Evolutionary conservation across 2,797 vertebrate species (phyloP), one percentile per base, ranked within the genome.

Genomic region (Loriculus beryllinus): DNA sequence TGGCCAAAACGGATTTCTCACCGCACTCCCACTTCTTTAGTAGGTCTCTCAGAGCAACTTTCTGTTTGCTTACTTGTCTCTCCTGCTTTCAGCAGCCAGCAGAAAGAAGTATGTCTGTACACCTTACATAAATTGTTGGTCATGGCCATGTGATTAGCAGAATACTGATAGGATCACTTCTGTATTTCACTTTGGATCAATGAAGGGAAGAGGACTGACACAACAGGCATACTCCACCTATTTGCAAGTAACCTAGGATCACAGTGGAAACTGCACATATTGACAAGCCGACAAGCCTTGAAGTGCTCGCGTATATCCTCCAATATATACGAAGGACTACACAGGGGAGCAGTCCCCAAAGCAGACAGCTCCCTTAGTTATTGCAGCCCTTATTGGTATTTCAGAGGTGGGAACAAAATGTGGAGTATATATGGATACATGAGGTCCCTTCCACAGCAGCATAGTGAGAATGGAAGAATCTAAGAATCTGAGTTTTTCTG

Each of bases 241-340:
- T 40, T 62, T 4, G 1, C 22, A 25, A 40, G 39, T 31, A 78
- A 70, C 16, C 22, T 43, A 33, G 19, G 37, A 52, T 42, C 40
- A 63, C 39, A 47, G 3, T 29, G 35, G 48, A 59, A 94, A 70
- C 18, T 8, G 12, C 31, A 39, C 43, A 12, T 47, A 16, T 6
- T 54, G 70, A 42, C 29, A 54, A 76, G 33, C 10, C 69, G n/a
- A n/a, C n/a, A n/a, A n/a, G n/a, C n/a, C n/a, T 69, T 47, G 54
- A 33, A 69, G 26, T 7, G 7, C 12, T 63, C 3, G 1, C 3
- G 1, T 14, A 11, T 12, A 20, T 62, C 14, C 10, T 59, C 14
- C 13, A 35, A 12, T 10, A 19, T 45, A 45, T 45, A 45, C 7
- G 10, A 10, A 43, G 65, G 23, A 33, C 40, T 51, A 33, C n/a